Evolutionary conservation across 2,113 vertebrate genomes (phyloP), one percentile per base, ranked within the genome.

Genomic region (Thymallus thymallus): DNA sequence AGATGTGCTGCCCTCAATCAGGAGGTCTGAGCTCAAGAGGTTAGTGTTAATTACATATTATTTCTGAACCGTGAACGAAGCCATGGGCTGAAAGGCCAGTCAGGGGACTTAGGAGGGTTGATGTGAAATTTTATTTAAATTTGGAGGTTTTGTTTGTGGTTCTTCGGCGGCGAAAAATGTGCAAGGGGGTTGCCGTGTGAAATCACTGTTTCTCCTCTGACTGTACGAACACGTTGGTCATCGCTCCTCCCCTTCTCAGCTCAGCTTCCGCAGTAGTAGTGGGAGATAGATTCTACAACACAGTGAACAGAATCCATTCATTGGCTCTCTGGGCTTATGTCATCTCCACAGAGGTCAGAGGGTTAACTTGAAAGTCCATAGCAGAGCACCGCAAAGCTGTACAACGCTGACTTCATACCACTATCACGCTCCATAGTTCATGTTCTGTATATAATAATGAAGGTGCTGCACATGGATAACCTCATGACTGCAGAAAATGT

Each of bases 21-120:
- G 73, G 30, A 4, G 32, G 60, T 32, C 71, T 77, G 64, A 74
- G 79, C 77, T 84, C 60, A 69, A 69, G 69, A 76, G 76, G 81
- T 85, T 72, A 74, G 76, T 76, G 75, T 82, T 86, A 84, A 88
- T 83, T 81, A 80, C 79, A 73, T 75, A 84, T 84, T 83, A 84
- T 78, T 76, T 69, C 69, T 76, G 75, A 85, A 82, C 79, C 77
- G 46, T 82, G 77, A 82, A 80, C 35, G 56, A 63, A 66, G 63
- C 18, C 16, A 35, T 46, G 76, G 24, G 23, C 55, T 67, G 24
- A 13, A 35, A 35, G 26, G 45, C 29, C 22, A 6, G 64, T 70
- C 12, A 32, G 56, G 69, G 30, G 68, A 63, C 68, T 45, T 62
- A 63, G 60, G 41, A 45, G 41, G 24, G 5, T 46, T 2, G 69